These are phyloP conservation scores for Alosa sapidissima DNA, from an alignment of 2,797 vertebrate genomes.

Conservation along the genomic window DNA sequence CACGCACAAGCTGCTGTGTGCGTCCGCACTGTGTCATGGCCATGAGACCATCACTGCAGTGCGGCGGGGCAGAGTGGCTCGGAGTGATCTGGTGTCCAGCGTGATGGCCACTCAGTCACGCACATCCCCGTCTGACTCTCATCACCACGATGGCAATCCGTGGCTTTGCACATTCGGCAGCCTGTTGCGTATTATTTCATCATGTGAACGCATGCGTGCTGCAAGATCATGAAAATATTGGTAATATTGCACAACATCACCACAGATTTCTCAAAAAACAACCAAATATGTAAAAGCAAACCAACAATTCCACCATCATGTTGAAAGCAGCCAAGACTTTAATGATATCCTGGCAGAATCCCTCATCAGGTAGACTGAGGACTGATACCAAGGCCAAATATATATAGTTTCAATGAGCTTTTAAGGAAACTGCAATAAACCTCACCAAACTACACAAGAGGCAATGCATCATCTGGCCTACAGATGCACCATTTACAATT, in stretches of 20 bases:
- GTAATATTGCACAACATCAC: not conserved
- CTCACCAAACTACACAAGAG: not conserved
- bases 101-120: not conserved
- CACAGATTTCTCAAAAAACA: not conserved
- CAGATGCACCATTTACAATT: constrained; percentile 10
- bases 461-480: not conserved
- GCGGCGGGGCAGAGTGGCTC: not conserved
- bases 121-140: not conserved
- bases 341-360: not conserved
- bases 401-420: not conserved
- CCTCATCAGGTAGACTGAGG: not conserved
- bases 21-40: not conserved
- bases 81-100: not conserved
- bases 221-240: not conserved
- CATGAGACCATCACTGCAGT: not conserved
- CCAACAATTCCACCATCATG: not conserved
- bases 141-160: constrained; percentile 3
- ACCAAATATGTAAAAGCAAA: not conserved
- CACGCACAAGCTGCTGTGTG: not conserved
- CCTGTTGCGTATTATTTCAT: not conserved
- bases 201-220: not conserved
- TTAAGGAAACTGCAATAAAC: not conserved
- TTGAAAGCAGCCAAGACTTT: not conserved
- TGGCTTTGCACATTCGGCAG: not conserved
- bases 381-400: not conserved